phyloP scores from a whole-genome alignment of 2,888 invertebrate species.

The Nomada ruficornis region DNA sequence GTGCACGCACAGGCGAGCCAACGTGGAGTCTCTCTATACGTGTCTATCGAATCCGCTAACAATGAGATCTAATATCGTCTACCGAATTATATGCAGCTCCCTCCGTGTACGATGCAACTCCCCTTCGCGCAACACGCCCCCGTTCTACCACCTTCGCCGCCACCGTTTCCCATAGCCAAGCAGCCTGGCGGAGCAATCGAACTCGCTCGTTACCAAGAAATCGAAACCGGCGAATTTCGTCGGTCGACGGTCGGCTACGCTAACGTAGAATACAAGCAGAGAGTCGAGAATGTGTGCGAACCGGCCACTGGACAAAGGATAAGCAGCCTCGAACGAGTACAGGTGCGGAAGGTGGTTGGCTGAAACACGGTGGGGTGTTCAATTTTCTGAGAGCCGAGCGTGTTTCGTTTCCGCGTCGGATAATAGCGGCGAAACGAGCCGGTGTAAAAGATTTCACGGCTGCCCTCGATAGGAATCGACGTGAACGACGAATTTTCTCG shows the following conservation, averaged over 20 bases:
- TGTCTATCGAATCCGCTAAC: conserved; percentile 68
- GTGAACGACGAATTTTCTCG: neutral
- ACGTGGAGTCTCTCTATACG: conserved; percentile 37
- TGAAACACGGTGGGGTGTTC: conserved; percentile 15
- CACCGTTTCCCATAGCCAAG: neutral
- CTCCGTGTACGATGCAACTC: conserved; percentile 25
- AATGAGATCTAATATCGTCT: conserved; percentile 74
- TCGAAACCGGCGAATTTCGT: conserved; percentile 66
- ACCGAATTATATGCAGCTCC: conserved; percentile 71
- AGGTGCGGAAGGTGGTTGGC: neutral
- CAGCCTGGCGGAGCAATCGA: conserved; percentile 61
- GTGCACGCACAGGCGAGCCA: neutral
- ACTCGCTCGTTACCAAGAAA: conserved; percentile 62
- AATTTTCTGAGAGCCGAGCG: conserved; percentile 33
- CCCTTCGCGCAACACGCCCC: conserved; percentile 13
- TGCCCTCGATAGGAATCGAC: conserved; percentile 2
- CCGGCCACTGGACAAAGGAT: conserved; percentile 54
- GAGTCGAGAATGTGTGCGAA: conserved; percentile 3
- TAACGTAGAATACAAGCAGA: conserved; percentile 31
- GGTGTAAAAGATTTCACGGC: conserved; percentile 46
- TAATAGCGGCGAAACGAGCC: conserved; percentile 39
- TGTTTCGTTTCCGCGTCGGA: conserved; percentile 20
- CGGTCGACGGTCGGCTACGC: conserved; percentile 30
- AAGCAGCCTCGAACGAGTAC: conserved; percentile 5
- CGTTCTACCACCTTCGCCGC: neutral